Evolutionary conservation across 1,140 invertebrate species (phyloP).

Genomic region (Halictus rubicundus): DNA sequence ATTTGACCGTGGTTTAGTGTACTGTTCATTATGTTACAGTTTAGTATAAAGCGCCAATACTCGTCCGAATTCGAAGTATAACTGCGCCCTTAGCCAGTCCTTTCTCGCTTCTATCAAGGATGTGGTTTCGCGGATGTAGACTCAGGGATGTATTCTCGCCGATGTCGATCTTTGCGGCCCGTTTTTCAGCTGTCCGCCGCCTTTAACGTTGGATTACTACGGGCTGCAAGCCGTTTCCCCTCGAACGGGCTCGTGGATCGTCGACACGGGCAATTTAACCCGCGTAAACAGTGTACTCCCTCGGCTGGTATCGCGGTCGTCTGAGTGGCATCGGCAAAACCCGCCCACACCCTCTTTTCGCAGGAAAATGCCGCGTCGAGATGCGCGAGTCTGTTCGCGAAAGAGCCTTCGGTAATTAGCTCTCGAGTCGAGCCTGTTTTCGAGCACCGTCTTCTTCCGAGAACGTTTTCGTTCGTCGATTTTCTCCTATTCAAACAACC

Average conservation of each 20-base stretch:
- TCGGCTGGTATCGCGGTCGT: not conserved
- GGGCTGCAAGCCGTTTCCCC: not conserved
- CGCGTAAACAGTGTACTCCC: conserved; percentile 32
- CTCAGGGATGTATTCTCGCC: not conserved
- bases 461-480: no score
- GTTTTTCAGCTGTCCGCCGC: conserved; percentile 37
- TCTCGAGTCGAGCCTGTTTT: no score
- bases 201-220: conserved; percentile 26
- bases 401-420: not conserved
- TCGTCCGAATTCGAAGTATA: no score
- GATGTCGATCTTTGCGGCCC: not conserved
- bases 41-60: no score
- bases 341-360: not conserved
- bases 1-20: no score
- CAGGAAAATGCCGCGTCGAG: not conserved
- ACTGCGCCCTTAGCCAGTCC: no score
- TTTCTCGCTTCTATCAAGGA: no score
- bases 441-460: no score
- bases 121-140: no score
- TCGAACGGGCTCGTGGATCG: conserved; percentile 29
- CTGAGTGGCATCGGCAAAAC: not conserved
- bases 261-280: conserved; percentile 39
- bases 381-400: not conserved
- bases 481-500: no score
- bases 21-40: no score